Evolutionary conservation across 2,113 vertebrate species (phyloP).

Genomic region (Nyctibius bracteatus): DNA sequence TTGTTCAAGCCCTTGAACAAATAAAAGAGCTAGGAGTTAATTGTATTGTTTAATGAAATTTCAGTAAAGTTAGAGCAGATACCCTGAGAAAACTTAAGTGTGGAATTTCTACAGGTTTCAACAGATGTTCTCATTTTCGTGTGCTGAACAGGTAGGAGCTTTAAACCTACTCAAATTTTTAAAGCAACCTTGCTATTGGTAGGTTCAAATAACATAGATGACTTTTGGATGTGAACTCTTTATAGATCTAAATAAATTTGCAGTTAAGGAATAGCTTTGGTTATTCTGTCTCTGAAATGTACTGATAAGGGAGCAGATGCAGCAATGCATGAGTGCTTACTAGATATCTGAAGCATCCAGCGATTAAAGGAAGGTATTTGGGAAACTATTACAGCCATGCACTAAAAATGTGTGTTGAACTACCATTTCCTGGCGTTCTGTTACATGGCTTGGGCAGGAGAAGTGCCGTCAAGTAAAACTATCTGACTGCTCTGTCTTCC

Average conservation of each 20-base stretch:
- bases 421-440: background rate
- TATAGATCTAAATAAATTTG: background rate
- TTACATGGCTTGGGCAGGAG: background rate
- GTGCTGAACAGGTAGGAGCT: background rate
- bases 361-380: background rate
- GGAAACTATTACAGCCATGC: background rate
- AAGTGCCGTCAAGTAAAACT: background rate
- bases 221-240: background rate
- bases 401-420: background rate
- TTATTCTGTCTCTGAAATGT: background rate
- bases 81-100: background rate
- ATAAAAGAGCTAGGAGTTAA: background rate
- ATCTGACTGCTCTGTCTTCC: background rate
- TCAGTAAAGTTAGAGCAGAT: background rate
- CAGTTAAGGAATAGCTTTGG: background rate
- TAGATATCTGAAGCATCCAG: background rate
- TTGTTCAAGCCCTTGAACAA: background rate
- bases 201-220: background rate
- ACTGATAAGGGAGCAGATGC: background rate
- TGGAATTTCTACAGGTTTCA: background rate
- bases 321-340: background rate
- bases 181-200: background rate
- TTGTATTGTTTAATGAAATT: background rate
- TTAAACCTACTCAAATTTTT: background rate
- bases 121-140: background rate